Base-by-base conservation (phyloP, 2,888 invertebrate species). In the Cheilosia grossa region DNA sequence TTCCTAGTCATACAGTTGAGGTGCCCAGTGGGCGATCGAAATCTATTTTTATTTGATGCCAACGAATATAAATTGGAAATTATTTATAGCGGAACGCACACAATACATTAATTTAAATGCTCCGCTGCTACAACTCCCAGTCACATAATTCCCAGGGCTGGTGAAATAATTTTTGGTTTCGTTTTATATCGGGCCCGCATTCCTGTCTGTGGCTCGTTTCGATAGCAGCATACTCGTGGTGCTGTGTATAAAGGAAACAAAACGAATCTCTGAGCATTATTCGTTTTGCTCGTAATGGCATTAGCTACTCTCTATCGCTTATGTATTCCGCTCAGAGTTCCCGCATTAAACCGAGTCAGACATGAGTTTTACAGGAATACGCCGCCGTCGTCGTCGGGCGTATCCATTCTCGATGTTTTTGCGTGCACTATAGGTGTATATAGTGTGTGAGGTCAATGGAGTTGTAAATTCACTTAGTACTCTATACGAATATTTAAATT, bases 391-490 rank as follows among this genome's bases (percentile, higher is more conserved):
- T 61, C 6, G 27, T 24, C 13, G 2, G 30, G 17, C 24, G 21
- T 51, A 51, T 58, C 56, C 49, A 49, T 47, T 44, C 40, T 24
- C 10, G 49, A 47, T 21, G 64, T 37, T 59, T 66, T 44, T 56
- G 69, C 66, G 72, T 78, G 51, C 54, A 13, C 15, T 24, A 51
- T 24, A 51, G 42, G 42, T 66, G 51, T 72, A 70, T 72, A 70
- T 56, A 27, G 33, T 70, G 17, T 24, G 75, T 44, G 70, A 77
- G 82, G 82, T 82, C 82, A 77, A 82, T 82, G 72, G 47, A 82
- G 77, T 78, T 82, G 72, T 82, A 82, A 82, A 82, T 72, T 77
- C 66, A 42, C 69, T 58, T 44, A 81, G 58, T 70, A 77, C 70
- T 61, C 66, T 72, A 40, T 58, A 61, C 49, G 51, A 82, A 82